Evolutionary conservation across 1,140 invertebrate genomes (phyloP).

Genomic region (Leptopilina clavipes): DNA sequence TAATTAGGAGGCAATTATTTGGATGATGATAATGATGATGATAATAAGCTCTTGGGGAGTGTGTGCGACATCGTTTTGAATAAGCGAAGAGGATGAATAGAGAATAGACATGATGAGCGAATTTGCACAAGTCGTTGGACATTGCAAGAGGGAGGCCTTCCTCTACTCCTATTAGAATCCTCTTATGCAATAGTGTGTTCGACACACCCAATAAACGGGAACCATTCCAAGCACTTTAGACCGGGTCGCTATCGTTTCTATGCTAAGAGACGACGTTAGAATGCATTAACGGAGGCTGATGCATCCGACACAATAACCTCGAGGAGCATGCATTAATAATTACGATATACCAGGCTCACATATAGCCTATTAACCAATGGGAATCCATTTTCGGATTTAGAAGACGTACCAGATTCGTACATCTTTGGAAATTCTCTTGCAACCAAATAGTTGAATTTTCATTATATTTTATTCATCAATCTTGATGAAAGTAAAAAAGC

Average conservation of each 20-base stretch:
- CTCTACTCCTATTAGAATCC: slow-evolving; percentile 4
- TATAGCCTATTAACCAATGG: not conserved
- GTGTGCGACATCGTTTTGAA: not conserved
- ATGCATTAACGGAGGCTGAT: slow-evolving; percentile 37
- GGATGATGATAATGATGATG: no score
- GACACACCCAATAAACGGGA: slow-evolving; percentile 13
- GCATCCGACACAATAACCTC: slow-evolving; percentile 37
- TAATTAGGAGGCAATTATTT: not conserved
- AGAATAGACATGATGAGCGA: not conserved
- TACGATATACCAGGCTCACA: slow-evolving; percentile 17
- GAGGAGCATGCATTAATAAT: slow-evolving; percentile 40
- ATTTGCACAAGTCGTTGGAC: slow-evolving; percentile 11
- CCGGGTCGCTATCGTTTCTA: slow-evolving; percentile 15
- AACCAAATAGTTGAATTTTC: no score
- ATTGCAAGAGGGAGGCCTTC: not conserved
- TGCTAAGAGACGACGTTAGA: slow-evolving; percentile 37
- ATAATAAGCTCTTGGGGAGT: not conserved
- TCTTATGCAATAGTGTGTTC: slow-evolving; percentile 19
- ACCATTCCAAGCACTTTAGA: slow-evolving; percentile 34
- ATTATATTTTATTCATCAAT: no score
- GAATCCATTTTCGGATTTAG: slow-evolving; percentile 3
- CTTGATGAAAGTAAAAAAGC: no score
- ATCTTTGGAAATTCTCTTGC: not conserved
- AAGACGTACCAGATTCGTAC: not conserved
- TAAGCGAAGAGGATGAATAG: not conserved